Conservation (phyloP, 2,113 vertebrate genomes). For the Dendrocopos noguchii region DNA sequence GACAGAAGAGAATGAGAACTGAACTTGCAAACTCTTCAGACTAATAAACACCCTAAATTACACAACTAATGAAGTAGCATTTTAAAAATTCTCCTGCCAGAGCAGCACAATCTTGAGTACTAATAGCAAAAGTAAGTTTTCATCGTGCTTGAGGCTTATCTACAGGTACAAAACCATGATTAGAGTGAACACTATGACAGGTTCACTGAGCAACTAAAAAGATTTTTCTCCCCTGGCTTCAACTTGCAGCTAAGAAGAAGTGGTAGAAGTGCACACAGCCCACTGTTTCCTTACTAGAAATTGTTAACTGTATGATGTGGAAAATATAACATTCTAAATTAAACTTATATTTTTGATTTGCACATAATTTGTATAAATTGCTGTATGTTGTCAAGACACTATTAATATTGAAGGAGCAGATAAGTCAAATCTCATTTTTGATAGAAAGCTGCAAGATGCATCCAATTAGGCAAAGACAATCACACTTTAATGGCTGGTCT, state of each 20-base stretch:
- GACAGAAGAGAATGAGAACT: neutral
- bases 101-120: neutral
- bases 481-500: slow-evolving; percentile 1
- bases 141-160: neutral
- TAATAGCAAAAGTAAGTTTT: neutral
- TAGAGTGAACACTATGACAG: neutral
- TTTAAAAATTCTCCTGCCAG: neutral
- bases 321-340: neutral
- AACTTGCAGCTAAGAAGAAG: neutral
- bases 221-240: neutral
- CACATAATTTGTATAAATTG: neutral
- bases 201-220: neutral
- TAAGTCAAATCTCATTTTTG: slow-evolving; percentile 33
- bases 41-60: neutral
- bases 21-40: neutral
- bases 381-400: neutral
- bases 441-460: slow-evolving; percentile 22
- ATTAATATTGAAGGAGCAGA: slow-evolving; percentile 7
- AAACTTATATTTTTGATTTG: neutral
- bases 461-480: slow-evolving; percentile 25
- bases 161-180: neutral
- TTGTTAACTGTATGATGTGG: neutral
- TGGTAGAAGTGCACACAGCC: neutral
- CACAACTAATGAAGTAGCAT: neutral
- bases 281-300: neutral